Conservation (phyloP, 2,888 invertebrate species). For the Ephialtes manifestator region DNA sequence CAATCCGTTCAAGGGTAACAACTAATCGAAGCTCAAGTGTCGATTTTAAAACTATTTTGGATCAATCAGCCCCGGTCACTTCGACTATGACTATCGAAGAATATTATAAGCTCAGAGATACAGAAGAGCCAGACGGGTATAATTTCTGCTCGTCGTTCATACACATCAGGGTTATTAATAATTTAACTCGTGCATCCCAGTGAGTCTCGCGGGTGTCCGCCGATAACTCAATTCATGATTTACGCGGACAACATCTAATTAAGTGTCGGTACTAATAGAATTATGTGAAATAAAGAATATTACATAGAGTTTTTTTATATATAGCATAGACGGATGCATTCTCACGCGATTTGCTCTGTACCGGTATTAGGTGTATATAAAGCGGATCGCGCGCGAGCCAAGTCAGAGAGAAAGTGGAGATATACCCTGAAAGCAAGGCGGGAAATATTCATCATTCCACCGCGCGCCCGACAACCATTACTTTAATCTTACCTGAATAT, state of each 20-base stretch:
- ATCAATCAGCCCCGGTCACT: background rate
- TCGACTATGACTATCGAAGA: conserved; percentile 9
- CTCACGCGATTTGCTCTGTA: conserved; percentile 67
- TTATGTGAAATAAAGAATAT: conserved; percentile 64
- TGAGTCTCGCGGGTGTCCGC: conserved; percentile 41
- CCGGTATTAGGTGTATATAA: conserved; percentile 52
- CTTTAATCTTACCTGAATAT: conserved; percentile 72
- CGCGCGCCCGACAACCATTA: conserved; percentile 71
- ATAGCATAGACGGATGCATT: conserved; percentile 59
- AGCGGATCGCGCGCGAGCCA: conserved; percentile 59
- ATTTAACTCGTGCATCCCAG: conserved; percentile 73
- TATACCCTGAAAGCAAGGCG: conserved; percentile 66
- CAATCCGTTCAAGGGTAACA: no score
- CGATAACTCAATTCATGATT: conserved; percentile 70
- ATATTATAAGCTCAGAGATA: conserved; percentile 58
- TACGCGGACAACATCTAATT: conserved; percentile 68
- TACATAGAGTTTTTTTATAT: conserved; percentile 13
- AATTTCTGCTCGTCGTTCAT: conserved; percentile 26
- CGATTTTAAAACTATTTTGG: background rate
- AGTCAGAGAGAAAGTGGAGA: conserved; percentile 71
- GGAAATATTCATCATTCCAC: conserved; percentile 73
- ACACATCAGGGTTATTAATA: conserved; percentile 74
- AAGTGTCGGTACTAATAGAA: conserved; percentile 68
- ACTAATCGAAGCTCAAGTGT: background rate
- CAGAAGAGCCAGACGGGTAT: conserved; percentile 39